These are phyloP conservation scores for Drosophila helvetica DNA, from an alignment of 2,888 invertebrate species.

Conservation along the genomic window DNA sequence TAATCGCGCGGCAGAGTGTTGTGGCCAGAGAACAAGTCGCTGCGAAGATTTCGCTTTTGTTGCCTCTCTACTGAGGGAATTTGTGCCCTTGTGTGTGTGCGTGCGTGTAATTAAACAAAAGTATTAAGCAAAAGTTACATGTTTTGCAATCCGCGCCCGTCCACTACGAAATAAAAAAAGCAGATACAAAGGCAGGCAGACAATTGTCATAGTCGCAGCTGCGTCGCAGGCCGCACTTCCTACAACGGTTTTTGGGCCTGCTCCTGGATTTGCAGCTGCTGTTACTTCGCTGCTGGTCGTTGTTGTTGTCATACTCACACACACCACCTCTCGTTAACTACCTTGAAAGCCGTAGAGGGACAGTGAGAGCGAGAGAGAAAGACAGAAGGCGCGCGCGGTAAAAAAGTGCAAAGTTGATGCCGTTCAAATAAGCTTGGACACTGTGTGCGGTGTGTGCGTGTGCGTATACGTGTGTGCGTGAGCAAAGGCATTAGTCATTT, in stretches of 20 bases:
- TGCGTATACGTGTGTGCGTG: slow-evolving; percentile 44
- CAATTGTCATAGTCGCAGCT: slow-evolving; percentile 31
- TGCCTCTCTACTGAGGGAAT: slow-evolving; percentile 22
- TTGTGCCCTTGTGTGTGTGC: slow-evolving; percentile 32
- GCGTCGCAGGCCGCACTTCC: slow-evolving; percentile 6
- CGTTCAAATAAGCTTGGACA: slow-evolving; percentile 41
- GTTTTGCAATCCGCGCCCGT: slow-evolving; percentile 31
- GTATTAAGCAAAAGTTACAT: slow-evolving; percentile 43
- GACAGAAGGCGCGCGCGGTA: slow-evolving; percentile 35
- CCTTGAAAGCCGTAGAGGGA: slow-evolving; percentile 28
- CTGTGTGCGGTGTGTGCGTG: slow-evolving; percentile 41
- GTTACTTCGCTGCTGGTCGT: slow-evolving; percentile 28
- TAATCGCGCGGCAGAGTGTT: slow-evolving; percentile 3
- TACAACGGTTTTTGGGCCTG: slow-evolving; percentile 7
- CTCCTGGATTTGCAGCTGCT: slow-evolving; percentile 65
- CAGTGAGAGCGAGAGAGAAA: slow-evolving; percentile 21
- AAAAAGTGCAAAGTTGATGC: slow-evolving; percentile 53
- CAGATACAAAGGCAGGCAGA: background rate
- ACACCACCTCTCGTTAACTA: slow-evolving; percentile 56
- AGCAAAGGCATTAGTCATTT: slow-evolving; percentile 62
- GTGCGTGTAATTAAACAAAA: slow-evolving; percentile 47
- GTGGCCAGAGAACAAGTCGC: slow-evolving; percentile 12
- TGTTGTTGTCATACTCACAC: slow-evolving; percentile 46
- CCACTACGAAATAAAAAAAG: slow-evolving; percentile 16
- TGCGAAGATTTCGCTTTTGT: background rate